A percentile compares a stretch with the other conserved stretches of the same genome.
Evolutionary conservation across 1,140 invertebrate genomes (phyloP).

Genomic region (Saccostrea cuccullata): DNA sequence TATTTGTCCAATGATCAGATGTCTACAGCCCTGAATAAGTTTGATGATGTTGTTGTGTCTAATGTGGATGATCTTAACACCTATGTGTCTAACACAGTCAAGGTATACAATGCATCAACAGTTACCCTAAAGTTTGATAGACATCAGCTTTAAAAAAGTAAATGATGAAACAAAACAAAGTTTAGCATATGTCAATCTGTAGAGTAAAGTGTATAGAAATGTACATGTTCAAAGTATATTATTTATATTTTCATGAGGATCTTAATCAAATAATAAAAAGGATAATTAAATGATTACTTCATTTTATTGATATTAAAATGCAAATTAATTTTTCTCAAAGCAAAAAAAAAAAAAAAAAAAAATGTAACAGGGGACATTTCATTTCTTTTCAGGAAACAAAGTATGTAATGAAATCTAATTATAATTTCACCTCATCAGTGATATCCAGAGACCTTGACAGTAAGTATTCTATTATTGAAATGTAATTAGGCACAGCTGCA

Average conservation of each 20-base stretch:
- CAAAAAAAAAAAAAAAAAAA: not conserved
- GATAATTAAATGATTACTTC: no score
- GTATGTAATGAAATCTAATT: constrained; percentile 55
- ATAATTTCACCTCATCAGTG: constrained; percentile 59
- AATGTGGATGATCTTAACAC: constrained; percentile 55
- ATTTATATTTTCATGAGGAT: no score
- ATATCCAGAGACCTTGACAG: constrained; percentile 60
- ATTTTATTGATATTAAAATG: no score
- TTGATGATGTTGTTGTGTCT: constrained; percentile 47
- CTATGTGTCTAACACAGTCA: constrained; percentile 54
- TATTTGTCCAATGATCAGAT: constrained; percentile 90
- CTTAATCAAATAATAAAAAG: no score
- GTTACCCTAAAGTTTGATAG: no score
- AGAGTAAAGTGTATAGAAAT: no score
- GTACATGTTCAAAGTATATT: no score
- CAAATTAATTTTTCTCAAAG: not conserved
- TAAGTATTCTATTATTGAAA: constrained; percentile 43
- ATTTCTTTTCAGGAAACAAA: constrained; percentile 63
- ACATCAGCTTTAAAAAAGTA: no score
- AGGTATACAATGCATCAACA: constrained; percentile 24
- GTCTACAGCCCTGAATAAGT: constrained; percentile 69
- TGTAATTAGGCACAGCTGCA: not conserved
- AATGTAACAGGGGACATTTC: not conserved
- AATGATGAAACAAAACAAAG: no score
- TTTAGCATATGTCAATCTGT: no score